These are phyloP conservation scores for Pristionchus arcanus DNA, from an alignment of 2,888 invertebrate species.

Conservation along the genomic window DNA sequence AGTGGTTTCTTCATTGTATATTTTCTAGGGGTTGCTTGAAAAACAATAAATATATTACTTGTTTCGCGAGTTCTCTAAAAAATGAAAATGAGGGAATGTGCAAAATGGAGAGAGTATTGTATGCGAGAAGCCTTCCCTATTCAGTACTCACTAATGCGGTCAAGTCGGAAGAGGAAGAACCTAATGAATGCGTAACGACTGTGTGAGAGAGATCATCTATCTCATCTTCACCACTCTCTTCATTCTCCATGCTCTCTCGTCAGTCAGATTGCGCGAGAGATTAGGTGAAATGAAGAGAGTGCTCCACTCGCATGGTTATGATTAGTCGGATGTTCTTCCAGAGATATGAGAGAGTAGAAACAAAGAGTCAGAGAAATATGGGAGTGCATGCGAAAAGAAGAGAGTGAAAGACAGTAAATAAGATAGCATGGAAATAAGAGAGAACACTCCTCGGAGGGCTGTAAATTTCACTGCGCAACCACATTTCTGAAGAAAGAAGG, in stretches of 20 bases:
- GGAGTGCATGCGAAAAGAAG: background rate
- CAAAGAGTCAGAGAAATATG: background rate
- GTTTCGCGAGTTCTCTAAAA: too few species aligned
- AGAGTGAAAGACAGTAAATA: background rate
- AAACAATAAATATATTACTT: too few species aligned
- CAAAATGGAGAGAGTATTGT: background rate
- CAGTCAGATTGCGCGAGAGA: background rate
- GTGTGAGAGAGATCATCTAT: background rate
- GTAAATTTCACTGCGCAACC: conserved; percentile 30
- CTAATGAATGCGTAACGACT: conserved; percentile 28
- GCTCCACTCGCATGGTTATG: background rate
- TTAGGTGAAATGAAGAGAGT: background rate
- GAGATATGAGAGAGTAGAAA: background rate
- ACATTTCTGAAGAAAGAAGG: background rate
- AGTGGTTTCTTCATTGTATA: too few species aligned
- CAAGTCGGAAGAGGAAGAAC: background rate
- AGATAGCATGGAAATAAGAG: background rate
- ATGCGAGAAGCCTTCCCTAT: too few species aligned
- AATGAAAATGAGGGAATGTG: background rate
- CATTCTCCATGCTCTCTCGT: background rate
- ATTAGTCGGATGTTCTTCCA: background rate
- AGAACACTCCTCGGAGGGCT: background rate
- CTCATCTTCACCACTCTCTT: background rate
- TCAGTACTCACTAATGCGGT: too few species aligned
- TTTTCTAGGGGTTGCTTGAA: too few species aligned